Conservation (phyloP, 2,113 vertebrate species). For the Seriola dumerili region DNA sequence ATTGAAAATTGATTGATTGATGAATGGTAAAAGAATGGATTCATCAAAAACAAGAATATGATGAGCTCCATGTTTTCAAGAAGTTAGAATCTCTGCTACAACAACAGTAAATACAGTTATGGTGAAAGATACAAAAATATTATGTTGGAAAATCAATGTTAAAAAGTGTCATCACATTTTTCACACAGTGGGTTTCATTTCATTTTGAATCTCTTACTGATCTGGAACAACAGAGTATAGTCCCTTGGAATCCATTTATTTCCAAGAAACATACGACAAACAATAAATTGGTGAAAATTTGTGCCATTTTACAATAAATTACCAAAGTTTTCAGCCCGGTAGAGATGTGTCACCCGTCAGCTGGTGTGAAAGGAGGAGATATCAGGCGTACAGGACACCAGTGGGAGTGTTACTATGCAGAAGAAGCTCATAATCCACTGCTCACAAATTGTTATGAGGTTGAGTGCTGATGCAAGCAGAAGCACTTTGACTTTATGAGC, state of each 20-base stretch:
- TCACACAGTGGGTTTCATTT: background rate
- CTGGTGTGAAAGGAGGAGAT: slow-evolving; percentile 38
- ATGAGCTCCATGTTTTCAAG: too few relatives aligned
- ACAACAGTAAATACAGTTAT: too few relatives aligned
- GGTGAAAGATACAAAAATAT: too few relatives aligned
- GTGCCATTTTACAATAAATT: slow-evolving; percentile 37
- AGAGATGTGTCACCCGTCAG: slow-evolving; percentile 23
- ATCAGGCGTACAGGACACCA: slow-evolving; percentile 55
- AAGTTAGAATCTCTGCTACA: too few relatives aligned
- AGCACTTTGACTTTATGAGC: slow-evolving; percentile 67
- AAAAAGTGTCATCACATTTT: background rate
- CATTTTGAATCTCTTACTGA: background rate
- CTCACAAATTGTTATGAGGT: slow-evolving; percentile 80
- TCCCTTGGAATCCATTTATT: slow-evolving; percentile 20
- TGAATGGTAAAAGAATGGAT: too few relatives aligned
- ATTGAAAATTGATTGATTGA: too few relatives aligned
- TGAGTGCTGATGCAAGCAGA: slow-evolving; percentile 75
- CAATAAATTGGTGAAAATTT: slow-evolving; percentile 21
- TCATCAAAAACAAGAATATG: too few relatives aligned
- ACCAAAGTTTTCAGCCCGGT: slow-evolving; percentile 12
- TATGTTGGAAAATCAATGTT: too few relatives aligned
- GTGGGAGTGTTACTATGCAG: slow-evolving; percentile 61
- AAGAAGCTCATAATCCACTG: slow-evolving; percentile 80
- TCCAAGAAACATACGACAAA: background rate
- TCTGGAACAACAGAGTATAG: background rate